Percentiles rank a stretch among this genome's conserved stretches.
Evolutionary conservation across 2,888 invertebrate species (phyloP).

Genomic region (Pammene fasciana): DNA sequence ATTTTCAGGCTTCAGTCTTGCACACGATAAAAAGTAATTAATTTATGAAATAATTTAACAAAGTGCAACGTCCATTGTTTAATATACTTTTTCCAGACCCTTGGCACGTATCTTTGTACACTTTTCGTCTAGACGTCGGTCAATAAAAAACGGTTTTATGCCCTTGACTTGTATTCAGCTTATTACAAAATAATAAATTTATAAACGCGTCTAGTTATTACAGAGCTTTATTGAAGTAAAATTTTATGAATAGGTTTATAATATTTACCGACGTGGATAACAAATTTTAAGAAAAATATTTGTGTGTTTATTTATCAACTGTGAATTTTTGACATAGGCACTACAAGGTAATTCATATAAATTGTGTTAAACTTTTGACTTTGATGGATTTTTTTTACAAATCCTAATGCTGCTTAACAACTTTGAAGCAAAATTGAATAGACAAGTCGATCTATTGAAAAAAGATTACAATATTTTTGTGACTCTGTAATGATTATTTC

Average conservation of each 20-base stretch:
- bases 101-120: neutral
- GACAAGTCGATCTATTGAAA: too few relatives aligned
- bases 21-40: too few relatives aligned
- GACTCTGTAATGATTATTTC: too few relatives aligned
- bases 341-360: neutral
- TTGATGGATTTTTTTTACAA: neutral
- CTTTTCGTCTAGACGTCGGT: conserved; percentile 23
- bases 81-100: too few relatives aligned
- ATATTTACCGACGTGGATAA: neutral
- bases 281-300: neutral
- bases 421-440: neutral
- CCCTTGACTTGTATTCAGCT: conserved; percentile 11
- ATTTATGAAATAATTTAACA: too few relatives aligned
- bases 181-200: neutral
- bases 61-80: too few relatives aligned
- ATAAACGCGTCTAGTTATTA: conserved; percentile 6
- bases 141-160: conserved; percentile 9
- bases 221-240: neutral
- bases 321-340: neutral
- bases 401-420: neutral
- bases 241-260: neutral
- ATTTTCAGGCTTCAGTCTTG: too few relatives aligned
- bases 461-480: too few relatives aligned
- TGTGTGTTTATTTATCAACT: neutral
- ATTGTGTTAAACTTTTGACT: neutral